Conservation (phyloP, 2,797 vertebrate genomes). For the Pangasius krempfi region DNA sequence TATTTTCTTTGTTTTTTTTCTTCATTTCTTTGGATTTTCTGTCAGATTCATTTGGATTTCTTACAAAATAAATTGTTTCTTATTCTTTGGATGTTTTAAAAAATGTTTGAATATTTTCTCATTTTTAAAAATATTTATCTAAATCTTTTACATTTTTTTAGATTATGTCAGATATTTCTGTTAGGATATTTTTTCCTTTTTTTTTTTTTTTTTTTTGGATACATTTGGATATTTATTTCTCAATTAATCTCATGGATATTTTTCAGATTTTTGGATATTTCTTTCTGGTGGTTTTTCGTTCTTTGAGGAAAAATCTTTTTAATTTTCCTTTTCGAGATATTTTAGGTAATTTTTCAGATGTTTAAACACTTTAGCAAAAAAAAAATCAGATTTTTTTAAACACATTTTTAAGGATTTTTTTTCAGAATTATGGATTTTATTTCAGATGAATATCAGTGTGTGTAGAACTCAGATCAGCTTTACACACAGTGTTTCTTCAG, state of each 20-base stretch:
- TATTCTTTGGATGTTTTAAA: too few species aligned
- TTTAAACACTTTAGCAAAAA: not conserved
- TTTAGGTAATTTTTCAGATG: too few species aligned
- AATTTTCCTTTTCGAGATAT: too few species aligned
- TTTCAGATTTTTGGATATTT: not conserved
- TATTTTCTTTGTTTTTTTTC: not conserved
- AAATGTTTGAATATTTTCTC: too few species aligned
- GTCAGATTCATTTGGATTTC: too few species aligned
- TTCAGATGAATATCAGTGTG: not conserved
- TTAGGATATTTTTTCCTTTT: not conserved
- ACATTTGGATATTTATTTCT: not conserved
- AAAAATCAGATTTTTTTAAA: too few species aligned
- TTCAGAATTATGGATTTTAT: too few species aligned
- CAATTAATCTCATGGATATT: not conserved
- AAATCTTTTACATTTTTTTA: not conserved
- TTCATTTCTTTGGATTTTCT: not conserved
- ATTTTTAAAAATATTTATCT: not conserved
- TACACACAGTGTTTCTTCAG: not conserved
- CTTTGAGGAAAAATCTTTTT: too few species aligned
- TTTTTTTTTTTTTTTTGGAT: not conserved
- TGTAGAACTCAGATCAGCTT: not conserved
- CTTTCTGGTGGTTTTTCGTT: too few species aligned
- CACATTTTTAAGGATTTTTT: too few species aligned
- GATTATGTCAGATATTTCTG: not conserved
- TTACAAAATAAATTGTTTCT: too few species aligned